A percentile compares a stretch with the other conserved stretches of the same genome.
Evolutionary conservation across 92 coral and sea anemone species (phyloP).

Genomic region (Palythoa grandiflora): DNA sequence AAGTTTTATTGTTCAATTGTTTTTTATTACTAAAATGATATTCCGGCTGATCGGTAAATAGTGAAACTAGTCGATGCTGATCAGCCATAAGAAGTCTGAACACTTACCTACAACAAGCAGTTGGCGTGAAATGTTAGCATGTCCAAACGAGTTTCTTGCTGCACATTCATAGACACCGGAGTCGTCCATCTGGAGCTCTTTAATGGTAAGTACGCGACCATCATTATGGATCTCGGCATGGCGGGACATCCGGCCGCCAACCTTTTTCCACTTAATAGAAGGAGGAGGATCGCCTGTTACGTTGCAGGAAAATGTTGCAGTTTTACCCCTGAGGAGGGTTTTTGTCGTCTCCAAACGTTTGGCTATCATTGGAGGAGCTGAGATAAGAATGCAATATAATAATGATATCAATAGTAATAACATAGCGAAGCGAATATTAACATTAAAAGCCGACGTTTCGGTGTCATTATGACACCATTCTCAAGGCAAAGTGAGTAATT

Average conservation of each 20-base stretch:
- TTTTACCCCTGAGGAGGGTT: neutral
- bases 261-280: slow-evolving; percentile 7
- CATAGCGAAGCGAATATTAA: too few species aligned
- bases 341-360: neutral
- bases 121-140: neutral
- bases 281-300: slow-evolving; percentile 25
- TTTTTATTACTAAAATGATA: too few species aligned
- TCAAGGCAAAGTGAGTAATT: too few species aligned
- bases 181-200: neutral
- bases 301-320: slow-evolving; percentile 1
- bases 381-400: neutral
- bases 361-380: slow-evolving; percentile 14
- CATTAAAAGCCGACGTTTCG: too few species aligned
- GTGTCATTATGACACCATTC: too few species aligned
- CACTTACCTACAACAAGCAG: slow-evolving; percentile 3
- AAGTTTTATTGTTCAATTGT: too few species aligned
- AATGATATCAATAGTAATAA: too few species aligned
- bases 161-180: slow-evolving; percentile 26
- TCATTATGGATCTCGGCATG: neutral
- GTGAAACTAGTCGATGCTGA: too few species aligned
- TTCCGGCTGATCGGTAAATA: too few species aligned
- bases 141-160: slow-evolving; percentile 9
- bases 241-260: neutral
- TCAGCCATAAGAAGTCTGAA: too few species aligned
- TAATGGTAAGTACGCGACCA: slow-evolving; percentile 5